Evolutionary conservation across 2,888 invertebrate species (phyloP).

Genomic region (Leptinotarsa tumamoca): DNA sequence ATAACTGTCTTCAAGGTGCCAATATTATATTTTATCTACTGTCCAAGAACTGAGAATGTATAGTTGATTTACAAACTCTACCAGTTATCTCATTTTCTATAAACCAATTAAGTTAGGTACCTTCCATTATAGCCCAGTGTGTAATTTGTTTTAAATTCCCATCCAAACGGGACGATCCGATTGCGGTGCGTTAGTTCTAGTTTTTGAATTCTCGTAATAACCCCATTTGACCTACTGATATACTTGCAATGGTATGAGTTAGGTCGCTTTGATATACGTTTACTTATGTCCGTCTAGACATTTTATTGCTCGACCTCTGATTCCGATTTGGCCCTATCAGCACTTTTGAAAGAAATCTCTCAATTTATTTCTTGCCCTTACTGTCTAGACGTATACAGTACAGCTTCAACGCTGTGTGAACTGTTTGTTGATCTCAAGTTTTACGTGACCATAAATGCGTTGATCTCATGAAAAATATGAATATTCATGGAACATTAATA

Average conservation of each 20-base stretch:
- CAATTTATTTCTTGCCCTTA: not conserved
- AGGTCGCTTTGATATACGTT: conserved; percentile 6
- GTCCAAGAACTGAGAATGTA: too few species aligned
- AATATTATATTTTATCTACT: too few species aligned
- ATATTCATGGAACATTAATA: too few species aligned
- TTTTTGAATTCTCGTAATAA: not conserved
- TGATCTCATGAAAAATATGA: not conserved
- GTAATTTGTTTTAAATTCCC: too few species aligned
- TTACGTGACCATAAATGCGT: not conserved
- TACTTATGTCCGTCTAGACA: conserved; percentile 11
- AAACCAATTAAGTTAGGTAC: too few species aligned
- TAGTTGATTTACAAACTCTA: too few species aligned
- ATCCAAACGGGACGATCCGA: not conserved
- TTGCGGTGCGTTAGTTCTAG: not conserved
- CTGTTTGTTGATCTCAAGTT: not conserved
- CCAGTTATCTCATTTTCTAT: too few species aligned
- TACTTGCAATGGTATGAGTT: conserved; percentile 15
- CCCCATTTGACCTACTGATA: not conserved
- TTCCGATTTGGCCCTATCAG: conserved; percentile 11
- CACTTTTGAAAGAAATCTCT: not conserved
- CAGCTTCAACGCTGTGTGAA: not conserved
- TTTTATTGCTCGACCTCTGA: conserved; percentile 17
- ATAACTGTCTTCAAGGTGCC: too few species aligned
- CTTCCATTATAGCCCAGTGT: too few species aligned
- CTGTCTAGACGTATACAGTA: not conserved